phyloP scores from a whole-genome alignment of 2,888 invertebrate genomes.

The Netelia virgata region DNA sequence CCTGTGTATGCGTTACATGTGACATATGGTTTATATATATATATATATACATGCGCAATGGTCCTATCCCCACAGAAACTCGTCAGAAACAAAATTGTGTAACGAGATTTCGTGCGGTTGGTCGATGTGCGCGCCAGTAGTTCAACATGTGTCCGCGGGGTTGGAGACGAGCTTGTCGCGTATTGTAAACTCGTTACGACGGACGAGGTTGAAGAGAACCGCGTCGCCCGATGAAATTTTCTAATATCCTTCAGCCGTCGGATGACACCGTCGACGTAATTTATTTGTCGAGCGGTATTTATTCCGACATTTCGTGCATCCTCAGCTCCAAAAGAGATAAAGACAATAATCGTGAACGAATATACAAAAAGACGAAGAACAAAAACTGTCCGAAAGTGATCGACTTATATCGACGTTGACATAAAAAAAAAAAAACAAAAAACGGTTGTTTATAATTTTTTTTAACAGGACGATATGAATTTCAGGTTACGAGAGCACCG shows the following conservation, averaged over 20 bases:
- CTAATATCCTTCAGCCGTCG: conserved; percentile 22
- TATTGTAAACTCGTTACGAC: conserved; percentile 59
- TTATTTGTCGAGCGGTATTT: conserved; percentile 66
- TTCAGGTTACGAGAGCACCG: conserved; percentile 84
- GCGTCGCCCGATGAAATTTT: conserved; percentile 41
- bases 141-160: conserved; percentile 12
- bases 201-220: neutral
- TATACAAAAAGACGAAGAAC: too few relatives aligned
- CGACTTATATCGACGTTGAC: too few relatives aligned
- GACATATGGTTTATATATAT: conserved; percentile 10
- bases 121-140: neutral
- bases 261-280: conserved; percentile 54
- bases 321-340: too few relatives aligned
- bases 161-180: conserved; percentile 15
- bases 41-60: neutral
- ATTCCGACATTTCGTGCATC: too few relatives aligned
- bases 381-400: too few relatives aligned
- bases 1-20: neutral
- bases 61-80: conserved; percentile 43
- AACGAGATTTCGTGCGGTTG: conserved; percentile 53
- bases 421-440: too few relatives aligned
- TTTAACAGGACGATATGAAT: conserved; percentile 48
- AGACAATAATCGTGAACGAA: too few relatives aligned
- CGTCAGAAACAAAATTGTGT: conserved; percentile 56
- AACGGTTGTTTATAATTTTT: too few relatives aligned